Conservation (phyloP, 2,888 invertebrate genomes). For the Macrosoma leucophasiata region DNA sequence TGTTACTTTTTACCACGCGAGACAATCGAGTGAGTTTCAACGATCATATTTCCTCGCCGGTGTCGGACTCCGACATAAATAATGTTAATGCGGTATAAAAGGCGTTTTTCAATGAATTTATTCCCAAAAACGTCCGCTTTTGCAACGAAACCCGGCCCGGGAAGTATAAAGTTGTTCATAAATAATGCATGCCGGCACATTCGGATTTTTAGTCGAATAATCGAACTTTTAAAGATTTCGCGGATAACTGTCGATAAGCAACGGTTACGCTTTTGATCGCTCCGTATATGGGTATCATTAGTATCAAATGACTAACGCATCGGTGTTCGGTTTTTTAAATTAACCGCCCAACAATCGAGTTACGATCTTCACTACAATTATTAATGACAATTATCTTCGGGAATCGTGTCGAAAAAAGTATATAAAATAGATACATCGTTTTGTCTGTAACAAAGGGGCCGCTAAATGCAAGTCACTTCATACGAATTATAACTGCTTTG, state of each 20-base stretch:
- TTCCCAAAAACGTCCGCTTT: conserved; percentile 57
- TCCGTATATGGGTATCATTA: conserved; percentile 41
- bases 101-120: conserved; percentile 67
- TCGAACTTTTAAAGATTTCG: conserved; percentile 29
- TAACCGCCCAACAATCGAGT: conserved; percentile 33
- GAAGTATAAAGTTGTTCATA: conserved; percentile 68
- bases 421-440: conserved; percentile 48
- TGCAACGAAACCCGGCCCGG: conserved; percentile 46
- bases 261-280: conserved; percentile 24
- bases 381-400: conserved; percentile 62
- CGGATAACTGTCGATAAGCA: conserved; percentile 1
- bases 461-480: conserved; percentile 69
- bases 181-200: conserved; percentile 53
- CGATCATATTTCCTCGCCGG: conserved; percentile 28
- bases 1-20: conserved; percentile 11
- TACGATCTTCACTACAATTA: conserved; percentile 49
- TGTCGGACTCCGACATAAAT: conserved; percentile 47
- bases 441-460: conserved; percentile 58
- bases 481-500: conserved; percentile 68
- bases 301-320: conserved; percentile 25
- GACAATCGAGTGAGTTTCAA: conserved; percentile 19
- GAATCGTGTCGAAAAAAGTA: conserved; percentile 44
- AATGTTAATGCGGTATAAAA: conserved; percentile 65
- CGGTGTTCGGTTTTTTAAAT: conserved; percentile 34
- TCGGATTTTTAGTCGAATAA: conserved; percentile 45